Evolutionary conservation across 2,113 vertebrate genomes (phyloP), one percentile per base, ranked within the genome.

Genomic region (Petaurus breviceps): DNA sequence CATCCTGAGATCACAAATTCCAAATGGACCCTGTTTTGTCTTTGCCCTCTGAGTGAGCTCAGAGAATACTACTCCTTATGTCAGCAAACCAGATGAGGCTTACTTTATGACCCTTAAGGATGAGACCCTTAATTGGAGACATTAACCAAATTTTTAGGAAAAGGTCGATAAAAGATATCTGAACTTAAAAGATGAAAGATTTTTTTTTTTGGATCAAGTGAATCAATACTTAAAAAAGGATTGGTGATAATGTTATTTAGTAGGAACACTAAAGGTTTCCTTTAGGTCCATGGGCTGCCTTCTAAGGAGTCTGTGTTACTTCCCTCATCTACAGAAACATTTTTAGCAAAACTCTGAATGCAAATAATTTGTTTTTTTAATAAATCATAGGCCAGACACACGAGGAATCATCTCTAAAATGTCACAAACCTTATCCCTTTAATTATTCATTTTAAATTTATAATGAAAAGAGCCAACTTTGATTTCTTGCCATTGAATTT

Each of bases 281-380:
- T 52, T 51, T 93, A 2, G 51, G 53, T 2, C 31, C 52, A 10
- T 49, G 51, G n/a, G 47, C 47, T 54, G 50, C 0, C 10, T 19
- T 0, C 0, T 4, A 4, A n/a, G 3, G 3, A 2, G n/a, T 11
- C 90, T 98, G 97, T 98, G 97, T 95, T 98, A 98, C 52, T 98
- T 98, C 8, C 19, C 3, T 92, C 89, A 47, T 0, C 47, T 7
- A 68, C 52, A 97, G 43, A 92, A 49, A 52, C 26, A 23, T 94
- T 93, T 97, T 91, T 43, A 12, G 49, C 77, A 31, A 97, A 96
- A 92, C 43, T 47, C 3, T 8, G 28, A 7, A 6, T 2, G 2
- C 0, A 68, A 84, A 91, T 51, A 8, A 89, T 37, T 47, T n/a
- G 43, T 92, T 96, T 96, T 96, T 61, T 54, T 51, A 52, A 89